phyloP scores from a whole-genome alignment of 1,140 invertebrate genomes.

The Oryctes rhinoceros region DNA sequence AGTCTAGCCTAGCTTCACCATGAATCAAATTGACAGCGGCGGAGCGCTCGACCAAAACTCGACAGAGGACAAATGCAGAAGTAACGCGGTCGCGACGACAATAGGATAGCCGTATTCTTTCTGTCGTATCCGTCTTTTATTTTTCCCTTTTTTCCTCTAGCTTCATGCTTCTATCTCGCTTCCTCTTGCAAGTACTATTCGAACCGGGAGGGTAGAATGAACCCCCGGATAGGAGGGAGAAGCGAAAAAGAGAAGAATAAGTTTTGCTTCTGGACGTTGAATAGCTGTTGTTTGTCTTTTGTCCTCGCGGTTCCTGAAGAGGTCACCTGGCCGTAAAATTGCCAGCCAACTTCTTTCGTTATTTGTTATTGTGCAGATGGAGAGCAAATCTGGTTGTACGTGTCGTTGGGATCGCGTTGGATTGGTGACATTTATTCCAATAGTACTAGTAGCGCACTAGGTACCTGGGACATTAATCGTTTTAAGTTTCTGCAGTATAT shows the following conservation, averaged over 20 bases:
- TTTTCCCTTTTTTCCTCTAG: not conserved
- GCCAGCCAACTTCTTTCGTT: conserved; percentile 44
- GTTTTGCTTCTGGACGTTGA: conserved; percentile 1
- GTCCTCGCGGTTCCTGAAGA: conserved; percentile 22
- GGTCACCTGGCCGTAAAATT: conserved; percentile 51
- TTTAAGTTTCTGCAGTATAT: not conserved
- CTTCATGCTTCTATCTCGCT: not conserved
- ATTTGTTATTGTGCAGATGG: conserved; percentile 30
- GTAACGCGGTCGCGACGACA: conserved; percentile 27
- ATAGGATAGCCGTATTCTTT: conserved; percentile 36
- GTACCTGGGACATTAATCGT: not conserved
- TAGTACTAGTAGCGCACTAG: not conserved
- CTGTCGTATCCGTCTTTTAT: conserved; percentile 16
- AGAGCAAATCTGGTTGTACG: not conserved
- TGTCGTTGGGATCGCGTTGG: not conserved
- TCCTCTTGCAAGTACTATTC: not conserved
- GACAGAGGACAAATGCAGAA: conserved; percentile 37
- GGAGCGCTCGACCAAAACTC: not conserved
- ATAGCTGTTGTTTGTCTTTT: conserved; percentile 40
- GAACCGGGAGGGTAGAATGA: not conserved
- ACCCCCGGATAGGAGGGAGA: not conserved
- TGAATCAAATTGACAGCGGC: conserved; percentile 41
- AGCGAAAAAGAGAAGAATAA: not conserved
- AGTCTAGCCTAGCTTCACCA: not conserved
- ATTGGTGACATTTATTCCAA: conserved; percentile 27